Evolutionary conservation across 2,888 invertebrate genomes (phyloP), one percentile per base, ranked within the genome.

Genomic region (Melinopterus prodromus): DNA sequence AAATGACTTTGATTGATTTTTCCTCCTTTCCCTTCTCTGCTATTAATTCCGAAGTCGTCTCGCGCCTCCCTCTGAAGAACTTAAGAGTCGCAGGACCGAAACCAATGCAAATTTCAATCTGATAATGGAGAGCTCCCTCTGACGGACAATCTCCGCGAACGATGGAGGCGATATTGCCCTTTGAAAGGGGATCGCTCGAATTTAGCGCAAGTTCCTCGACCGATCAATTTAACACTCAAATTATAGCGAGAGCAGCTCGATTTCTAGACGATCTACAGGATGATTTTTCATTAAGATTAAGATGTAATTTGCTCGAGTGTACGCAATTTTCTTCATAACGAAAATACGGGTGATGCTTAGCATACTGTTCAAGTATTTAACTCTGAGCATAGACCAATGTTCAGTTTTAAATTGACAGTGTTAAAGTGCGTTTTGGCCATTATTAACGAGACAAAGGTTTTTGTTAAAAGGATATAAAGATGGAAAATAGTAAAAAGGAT

Each of bases 181-280:
- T 53, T 53, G 53, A 53, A 53, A 53, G 53, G 12, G 12, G 53
- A 53, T 53, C 53, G 2, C 53, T 12, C 12, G 53, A 53, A 53
- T 53, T 9, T 53, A 53, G 5, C 53, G 9, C 12, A 12, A 7
- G 2, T 0, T 2, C 53, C 53, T 12, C 9, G 9, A 9, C 53
- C 53, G 53, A 53, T 53, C 53, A 53, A 53, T 53, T 53, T 53
- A 53, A 53, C 53, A 53, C 53, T 53, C 53, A 53, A 53, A 53
- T 53, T 53, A 53, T 53, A 53, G 53, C 53, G 53, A 53, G 12
- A 53, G 53, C 53, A 26, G 26, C 26, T 26, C 26, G 26, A 26
- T 26, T 26, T 26, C 26, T 26, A 26, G 26, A 26, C 26, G 26
- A 26, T 26, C 26, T 26, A 26, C 26, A 26, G 3, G 26, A 3